Evolutionary conservation across 2,113 vertebrate genomes (phyloP).

Genomic region (Ameiurus melas): DNA sequence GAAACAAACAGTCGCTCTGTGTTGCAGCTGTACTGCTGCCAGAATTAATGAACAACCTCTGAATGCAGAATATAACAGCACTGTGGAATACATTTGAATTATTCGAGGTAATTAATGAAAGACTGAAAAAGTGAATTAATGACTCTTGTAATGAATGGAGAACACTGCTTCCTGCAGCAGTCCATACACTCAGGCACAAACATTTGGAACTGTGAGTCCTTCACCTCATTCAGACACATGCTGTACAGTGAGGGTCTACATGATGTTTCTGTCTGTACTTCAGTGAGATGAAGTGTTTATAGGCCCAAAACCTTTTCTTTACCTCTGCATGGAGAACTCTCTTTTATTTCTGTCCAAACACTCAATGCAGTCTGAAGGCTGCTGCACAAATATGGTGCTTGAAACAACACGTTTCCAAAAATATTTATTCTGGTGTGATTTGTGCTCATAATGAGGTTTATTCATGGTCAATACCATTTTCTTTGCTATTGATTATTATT

Average conservation of each 20-base stretch:
- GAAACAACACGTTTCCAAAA: conserved; percentile 23
- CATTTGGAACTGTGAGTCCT: no score
- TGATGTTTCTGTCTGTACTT: conserved; percentile 3
- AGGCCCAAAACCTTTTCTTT: not conserved
- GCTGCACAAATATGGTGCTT: not conserved
- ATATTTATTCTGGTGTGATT: not conserved
- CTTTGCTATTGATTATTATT: not conserved
- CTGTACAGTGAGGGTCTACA: not conserved
- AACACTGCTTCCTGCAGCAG: not conserved
- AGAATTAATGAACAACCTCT: not conserved
- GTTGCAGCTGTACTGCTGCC: not conserved
- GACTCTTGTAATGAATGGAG: not conserved
- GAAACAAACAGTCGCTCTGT: not conserved
- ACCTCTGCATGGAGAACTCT: not conserved
- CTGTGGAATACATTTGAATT: not conserved
- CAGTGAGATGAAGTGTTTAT: not conserved
- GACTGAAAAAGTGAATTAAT: not conserved
- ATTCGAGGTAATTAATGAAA: not conserved
- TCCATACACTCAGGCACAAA: not conserved
- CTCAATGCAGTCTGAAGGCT: not conserved
- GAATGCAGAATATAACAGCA: not conserved
- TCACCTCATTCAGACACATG: not conserved
- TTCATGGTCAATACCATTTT: not conserved
- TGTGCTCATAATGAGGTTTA: not conserved
- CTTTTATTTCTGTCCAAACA: not conserved